Conservation (phyloP, 2,888 invertebrate species). For the Lingula anatina region DNA sequence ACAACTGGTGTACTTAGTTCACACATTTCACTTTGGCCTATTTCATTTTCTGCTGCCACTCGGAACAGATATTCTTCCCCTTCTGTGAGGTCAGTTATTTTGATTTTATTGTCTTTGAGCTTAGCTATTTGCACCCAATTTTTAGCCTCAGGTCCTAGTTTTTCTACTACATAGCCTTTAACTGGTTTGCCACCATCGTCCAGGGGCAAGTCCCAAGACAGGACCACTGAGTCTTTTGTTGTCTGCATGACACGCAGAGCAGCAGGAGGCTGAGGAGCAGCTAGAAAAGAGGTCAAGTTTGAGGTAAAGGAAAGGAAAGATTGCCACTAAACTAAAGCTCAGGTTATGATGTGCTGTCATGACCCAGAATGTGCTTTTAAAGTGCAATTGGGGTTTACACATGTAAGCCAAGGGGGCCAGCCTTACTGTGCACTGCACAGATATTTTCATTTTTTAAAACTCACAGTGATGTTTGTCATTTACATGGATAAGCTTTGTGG, state of each 20-base stretch:
- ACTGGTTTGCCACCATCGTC: conserved; percentile 45
- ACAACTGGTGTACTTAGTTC: conserved; percentile 36
- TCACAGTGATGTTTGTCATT: too few relatives aligned
- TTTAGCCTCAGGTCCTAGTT: conserved; percentile 62
- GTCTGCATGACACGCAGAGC: conserved; percentile 33
- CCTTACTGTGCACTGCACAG: not conserved
- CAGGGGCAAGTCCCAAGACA: conserved; percentile 43
- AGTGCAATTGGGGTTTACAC: not conserved
- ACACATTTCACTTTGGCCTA: conserved; percentile 35
- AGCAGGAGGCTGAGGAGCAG: conserved; percentile 37
- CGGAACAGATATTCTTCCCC: conserved; percentile 72
- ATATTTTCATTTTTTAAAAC: too few relatives aligned
- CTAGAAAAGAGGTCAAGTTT: conserved; percentile 18
- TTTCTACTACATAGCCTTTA: conserved; percentile 44
- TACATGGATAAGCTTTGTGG: too few relatives aligned
- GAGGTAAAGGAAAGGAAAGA: not conserved
- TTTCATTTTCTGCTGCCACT: conserved; percentile 72
- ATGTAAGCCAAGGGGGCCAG: not conserved
- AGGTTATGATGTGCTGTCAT: not conserved
- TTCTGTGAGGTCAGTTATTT: conserved; percentile 27
- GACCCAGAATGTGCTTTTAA: not conserved
- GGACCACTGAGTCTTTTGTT: conserved; percentile 17
- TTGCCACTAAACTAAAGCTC: not conserved
- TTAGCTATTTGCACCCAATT: conserved; percentile 62
- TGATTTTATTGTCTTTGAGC: too few relatives aligned